These are phyloP conservation scores for Condylura cristata DNA, from an alignment of 2,113 vertebrate genomes.

Conservation along the genomic window DNA sequence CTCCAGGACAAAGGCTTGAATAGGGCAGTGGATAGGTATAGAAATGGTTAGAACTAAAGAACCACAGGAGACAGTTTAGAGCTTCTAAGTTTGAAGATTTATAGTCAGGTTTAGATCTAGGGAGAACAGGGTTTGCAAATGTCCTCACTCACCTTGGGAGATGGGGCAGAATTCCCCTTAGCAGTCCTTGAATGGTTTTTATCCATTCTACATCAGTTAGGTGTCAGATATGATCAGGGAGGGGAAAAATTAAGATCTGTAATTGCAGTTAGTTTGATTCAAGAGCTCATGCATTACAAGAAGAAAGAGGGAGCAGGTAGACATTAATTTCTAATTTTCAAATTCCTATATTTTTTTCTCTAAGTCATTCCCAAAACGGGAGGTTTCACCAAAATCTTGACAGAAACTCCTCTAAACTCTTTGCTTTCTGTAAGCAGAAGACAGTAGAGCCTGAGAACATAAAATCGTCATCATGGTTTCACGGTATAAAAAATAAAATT, in stretches of 20 bases:
- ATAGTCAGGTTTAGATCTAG: neutral
- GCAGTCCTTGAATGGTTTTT: neutral
- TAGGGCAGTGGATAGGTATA: neutral
- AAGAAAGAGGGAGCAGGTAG: neutral
- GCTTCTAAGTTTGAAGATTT: neutral
- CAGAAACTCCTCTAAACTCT: neutral
- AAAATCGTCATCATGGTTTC: neutral
- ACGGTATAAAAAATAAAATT: neutral
- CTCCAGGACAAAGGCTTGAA: neutral
- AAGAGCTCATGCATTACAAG: neutral
- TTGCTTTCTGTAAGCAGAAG: neutral
- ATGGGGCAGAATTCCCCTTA: neutral
- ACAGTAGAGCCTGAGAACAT: neutral
- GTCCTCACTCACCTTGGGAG: neutral
- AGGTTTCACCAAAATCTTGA: neutral
- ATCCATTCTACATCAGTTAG: neutral
- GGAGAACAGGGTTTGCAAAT: neutral
- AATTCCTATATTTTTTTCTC: neutral
- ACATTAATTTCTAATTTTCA: constrained; percentile 55
- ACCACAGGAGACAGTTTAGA: neutral
- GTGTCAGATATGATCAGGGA: neutral
- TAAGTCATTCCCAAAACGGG: neutral
- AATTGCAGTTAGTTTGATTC: neutral
- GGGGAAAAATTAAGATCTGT: neutral
- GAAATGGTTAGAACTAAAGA: neutral